These are phyloP conservation scores for Heterodera carotae DNA, from an alignment of 1,140 invertebrate species.

Conservation along the genomic window DNA sequence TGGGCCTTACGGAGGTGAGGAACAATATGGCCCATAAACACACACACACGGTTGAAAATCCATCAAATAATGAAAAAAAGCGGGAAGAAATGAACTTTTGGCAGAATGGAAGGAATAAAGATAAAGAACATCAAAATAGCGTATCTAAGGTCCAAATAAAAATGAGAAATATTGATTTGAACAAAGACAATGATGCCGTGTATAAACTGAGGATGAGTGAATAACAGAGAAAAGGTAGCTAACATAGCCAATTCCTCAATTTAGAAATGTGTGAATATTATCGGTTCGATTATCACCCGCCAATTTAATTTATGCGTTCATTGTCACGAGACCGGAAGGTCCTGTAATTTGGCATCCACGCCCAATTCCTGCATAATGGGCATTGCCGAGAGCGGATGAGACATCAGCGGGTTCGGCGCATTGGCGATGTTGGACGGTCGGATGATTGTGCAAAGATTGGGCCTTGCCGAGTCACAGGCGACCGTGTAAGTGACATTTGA, in stretches of 20 bases:
- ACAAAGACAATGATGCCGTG: neutral
- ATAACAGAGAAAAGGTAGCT: neutral
- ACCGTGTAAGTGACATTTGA: constrained; percentile 14
- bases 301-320: no score
- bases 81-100: neutral
- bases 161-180: neutral
- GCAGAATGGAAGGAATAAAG: neutral
- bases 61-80: no score
- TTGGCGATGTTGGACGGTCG: neutral
- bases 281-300: neutral
- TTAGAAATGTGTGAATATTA: neutral
- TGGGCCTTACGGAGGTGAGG: no score
- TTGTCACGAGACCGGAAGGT: neutral
- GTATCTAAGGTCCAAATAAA: neutral
- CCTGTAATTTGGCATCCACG: neutral
- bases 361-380: neutral
- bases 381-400: neutral
- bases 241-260: neutral
- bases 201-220: neutral
- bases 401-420: neutral
- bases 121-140: neutral
- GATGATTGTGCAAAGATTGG: constrained; percentile 14
- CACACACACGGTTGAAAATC: no score
- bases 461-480: neutral
- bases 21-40: no score